Evolutionary conservation across 1,140 invertebrate genomes (phyloP).

Genomic region (Battus philenor): DNA sequence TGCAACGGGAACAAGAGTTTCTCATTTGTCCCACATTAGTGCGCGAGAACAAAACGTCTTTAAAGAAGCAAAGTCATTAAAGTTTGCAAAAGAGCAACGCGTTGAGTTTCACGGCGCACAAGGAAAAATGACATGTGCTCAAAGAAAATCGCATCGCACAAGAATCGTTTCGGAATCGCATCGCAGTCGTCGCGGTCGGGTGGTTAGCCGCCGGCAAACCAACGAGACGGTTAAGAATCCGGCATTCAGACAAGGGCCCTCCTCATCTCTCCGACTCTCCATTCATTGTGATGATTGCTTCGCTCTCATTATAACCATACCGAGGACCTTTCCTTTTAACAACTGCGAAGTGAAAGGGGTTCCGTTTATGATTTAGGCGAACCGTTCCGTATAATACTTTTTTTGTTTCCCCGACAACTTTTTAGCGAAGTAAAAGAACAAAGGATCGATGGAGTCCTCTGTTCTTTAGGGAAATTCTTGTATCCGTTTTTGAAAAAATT

Average conservation of each 20-base stretch:
- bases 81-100: constrained; percentile 3
- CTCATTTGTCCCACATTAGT: too few species aligned
- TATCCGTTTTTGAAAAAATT: not conserved
- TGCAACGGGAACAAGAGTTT: too few species aligned
- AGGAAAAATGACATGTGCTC: not conserved
- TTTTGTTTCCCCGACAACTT: constrained; percentile 2
- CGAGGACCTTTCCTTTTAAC: constrained; percentile 27
- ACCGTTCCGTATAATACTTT: constrained; percentile 4
- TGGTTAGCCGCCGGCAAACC: constrained; percentile 22
- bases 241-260: constrained; percentile 47
- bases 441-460: too few species aligned
- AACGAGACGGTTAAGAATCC: constrained; percentile 35
- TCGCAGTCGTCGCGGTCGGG: constrained; percentile 14
- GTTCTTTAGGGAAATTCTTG: not conserved
- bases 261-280: constrained; percentile 37
- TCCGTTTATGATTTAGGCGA: constrained; percentile 15
- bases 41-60: too few species aligned
- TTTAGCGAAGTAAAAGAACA: not conserved
- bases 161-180: not conserved
- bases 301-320: constrained; percentile 51
- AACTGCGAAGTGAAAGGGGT: constrained; percentile 12
- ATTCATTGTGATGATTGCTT: constrained; percentile 71
- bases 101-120: constrained; percentile 1
- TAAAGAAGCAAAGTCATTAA: constrained; percentile 11
- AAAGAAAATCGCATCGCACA: not conserved